Percentiles rank a stretch among this genome's conserved stretches.
These are phyloP conservation scores for Yponomeuta sedellus DNA, from an alignment of 2,888 invertebrate species.

Conservation along the genomic window DNA sequence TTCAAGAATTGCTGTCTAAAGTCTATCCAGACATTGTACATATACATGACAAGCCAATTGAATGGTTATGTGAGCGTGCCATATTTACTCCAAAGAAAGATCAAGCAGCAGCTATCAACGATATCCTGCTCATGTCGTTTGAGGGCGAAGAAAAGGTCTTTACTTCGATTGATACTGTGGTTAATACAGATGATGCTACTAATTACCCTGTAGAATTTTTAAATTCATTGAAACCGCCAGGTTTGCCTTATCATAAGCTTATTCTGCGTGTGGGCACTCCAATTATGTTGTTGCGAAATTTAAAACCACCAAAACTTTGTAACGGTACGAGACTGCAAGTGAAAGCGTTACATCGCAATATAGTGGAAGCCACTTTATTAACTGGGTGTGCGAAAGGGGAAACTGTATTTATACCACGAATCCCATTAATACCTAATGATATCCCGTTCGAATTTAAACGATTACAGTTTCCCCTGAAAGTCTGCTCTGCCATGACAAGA, in stretches of 20 bases:
- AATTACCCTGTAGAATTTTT: slow-evolving; percentile 24
- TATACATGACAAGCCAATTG: slow-evolving; percentile 23
- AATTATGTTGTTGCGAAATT: slow-evolving; percentile 13
- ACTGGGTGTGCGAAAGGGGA: slow-evolving; percentile 1
- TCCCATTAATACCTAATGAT: not conserved
- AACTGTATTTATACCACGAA: slow-evolving; percentile 9
- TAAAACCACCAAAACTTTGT: not conserved
- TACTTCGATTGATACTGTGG: slow-evolving; percentile 17
- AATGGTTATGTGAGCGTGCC: slow-evolving; percentile 26
- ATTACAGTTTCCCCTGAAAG: slow-evolving; percentile 4
- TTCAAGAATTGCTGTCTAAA: slow-evolving; percentile 22
- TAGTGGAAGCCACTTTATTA: not conserved
- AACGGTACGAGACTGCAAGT: not conserved
- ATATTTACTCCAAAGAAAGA: slow-evolving; percentile 28
- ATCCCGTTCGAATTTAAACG: not conserved
- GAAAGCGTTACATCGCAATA: not conserved
- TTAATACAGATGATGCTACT: slow-evolving; percentile 17
- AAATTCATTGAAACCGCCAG: slow-evolving; percentile 25
- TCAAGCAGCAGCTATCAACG: slow-evolving; percentile 25
- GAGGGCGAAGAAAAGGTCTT: slow-evolving; percentile 17
- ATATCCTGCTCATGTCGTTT: slow-evolving; percentile 16
- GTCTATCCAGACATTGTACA: slow-evolving; percentile 25
- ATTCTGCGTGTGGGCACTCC: slow-evolving; percentile 16
- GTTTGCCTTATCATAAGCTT: slow-evolving; percentile 16
- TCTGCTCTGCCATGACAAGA: not conserved